Base-by-base conservation (phyloP, 2,113 vertebrate species). In the Pygoscelis adeliae region DNA sequence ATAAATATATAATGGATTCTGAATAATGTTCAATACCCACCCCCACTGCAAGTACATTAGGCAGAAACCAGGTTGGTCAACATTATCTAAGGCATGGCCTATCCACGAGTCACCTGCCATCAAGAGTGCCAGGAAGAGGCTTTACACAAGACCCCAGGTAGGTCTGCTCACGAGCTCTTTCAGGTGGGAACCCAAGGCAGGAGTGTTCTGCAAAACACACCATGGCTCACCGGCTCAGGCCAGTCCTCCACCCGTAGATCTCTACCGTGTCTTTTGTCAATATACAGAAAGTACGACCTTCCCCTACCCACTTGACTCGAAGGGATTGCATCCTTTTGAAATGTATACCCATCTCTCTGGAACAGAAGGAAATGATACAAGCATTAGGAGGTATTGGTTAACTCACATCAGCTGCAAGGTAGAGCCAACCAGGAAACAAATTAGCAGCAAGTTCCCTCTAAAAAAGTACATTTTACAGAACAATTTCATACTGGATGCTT, bases 1-100 rank as follows among this genome's bases (percentile, higher is more conserved):
- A 97, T 94, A 93, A 95, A 96, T 86, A 96, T 85, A 97, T 95
- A 97, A 97, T 94, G 95, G 93, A 91, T 92, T 92, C 88, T 70
- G 93, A 96, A 96, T 79, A 91, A 96, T 76, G 85, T 59, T 76
- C 82, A 72, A 21, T 73, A 74, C 47, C 82, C 62, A 72, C 73
- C 87, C 71, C 87, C 82, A 56, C 62, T 71, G 72, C 77, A 77
- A 91, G 76, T 36, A 87, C 93, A 94, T 91, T 89, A 93, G 86
- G 74, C 71, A 96, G 63, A 74, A 91, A 94, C 82, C 53, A 87
- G 72, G 74, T 55, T 88, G 78, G 58, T 77, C 61, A 63, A 94
- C 56, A 40, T 38, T 46, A 78, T 26, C 65, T 66, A 74, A 40
- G 36, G 50, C 61, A 61, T 3, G 11, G 88, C 22, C 56, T 78